Evolutionary conservation across 2,888 invertebrate species (phyloP).

Genomic region (Adineta ricciae): DNA sequence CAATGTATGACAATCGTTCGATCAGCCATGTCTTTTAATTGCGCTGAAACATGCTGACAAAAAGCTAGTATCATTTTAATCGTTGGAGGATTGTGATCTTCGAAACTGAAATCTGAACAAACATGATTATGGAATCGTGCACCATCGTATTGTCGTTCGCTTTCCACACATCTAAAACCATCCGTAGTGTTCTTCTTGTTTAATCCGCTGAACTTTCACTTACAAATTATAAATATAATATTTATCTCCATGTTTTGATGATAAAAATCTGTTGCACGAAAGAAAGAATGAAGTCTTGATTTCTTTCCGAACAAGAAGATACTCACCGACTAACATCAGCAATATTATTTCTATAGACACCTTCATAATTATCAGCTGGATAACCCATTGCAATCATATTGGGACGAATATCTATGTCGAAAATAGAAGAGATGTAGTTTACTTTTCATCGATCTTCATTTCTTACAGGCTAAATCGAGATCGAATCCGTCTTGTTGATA

Average conservation of each 20-base stretch:
- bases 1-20: slow-evolving; percentile 27
- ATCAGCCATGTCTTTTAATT: slow-evolving; percentile 19
- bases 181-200: background rate
- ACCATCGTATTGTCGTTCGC: slow-evolving; percentile 25
- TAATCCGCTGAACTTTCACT: background rate
- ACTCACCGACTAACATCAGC: background rate
- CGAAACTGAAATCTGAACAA: slow-evolving; percentile 13
- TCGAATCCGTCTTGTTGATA: slow-evolving; percentile 29
- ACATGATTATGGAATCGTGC: slow-evolving; percentile 30
- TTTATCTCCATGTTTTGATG: slow-evolving; percentile 15
- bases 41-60: slow-evolving; percentile 18
- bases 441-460: background rate
- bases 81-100: slow-evolving; percentile 33
- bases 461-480: slow-evolving; percentile 29
- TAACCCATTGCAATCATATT: slow-evolving; percentile 33
- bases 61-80: slow-evolving; percentile 23
- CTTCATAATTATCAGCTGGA: slow-evolving; percentile 29
- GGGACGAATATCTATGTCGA: slow-evolving; percentile 18
- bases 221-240: slow-evolving; percentile 19
- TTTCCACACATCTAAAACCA: slow-evolving; percentile 26
- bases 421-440: background rate
- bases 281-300: background rate
- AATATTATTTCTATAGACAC: slow-evolving; percentile 22
- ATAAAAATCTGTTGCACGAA: background rate
- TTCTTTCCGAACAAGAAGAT: background rate